A percentile compares a stretch with the other conserved stretches of the same genome.
Conservation (phyloP, 1,140 invertebrate genomes). For the Eupeodes corollae region DNA sequence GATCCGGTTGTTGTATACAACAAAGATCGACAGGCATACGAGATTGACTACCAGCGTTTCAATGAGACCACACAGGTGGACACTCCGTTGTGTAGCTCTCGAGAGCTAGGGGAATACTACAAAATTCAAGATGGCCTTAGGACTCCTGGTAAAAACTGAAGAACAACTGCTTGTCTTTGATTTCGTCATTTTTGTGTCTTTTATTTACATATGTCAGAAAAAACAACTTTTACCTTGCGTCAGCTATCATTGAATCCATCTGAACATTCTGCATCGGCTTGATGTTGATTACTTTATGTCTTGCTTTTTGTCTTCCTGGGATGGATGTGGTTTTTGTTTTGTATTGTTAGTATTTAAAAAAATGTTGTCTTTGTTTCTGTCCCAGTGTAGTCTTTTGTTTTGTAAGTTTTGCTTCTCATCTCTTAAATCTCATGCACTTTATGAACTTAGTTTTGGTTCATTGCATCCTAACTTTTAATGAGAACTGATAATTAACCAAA, state of each 20-base stretch:
- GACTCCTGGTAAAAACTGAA: conserved; percentile 40
- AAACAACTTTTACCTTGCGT: conserved; percentile 34
- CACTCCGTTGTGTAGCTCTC: conserved; percentile 82
- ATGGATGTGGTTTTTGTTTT: too few relatives aligned
- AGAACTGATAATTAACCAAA: too few relatives aligned
- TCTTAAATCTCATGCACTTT: too few relatives aligned
- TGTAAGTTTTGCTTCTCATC: too few relatives aligned
- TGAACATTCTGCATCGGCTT: conserved; percentile 12
- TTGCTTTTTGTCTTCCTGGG: too few relatives aligned
- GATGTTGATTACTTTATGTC: too few relatives aligned
- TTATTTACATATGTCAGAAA: conserved; percentile 21
- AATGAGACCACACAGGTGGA: conserved; percentile 84
- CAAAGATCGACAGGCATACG: conserved; percentile 82
- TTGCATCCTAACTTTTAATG: too few relatives aligned
- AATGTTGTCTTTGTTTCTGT: too few relatives aligned
- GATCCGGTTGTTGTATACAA: conserved; percentile 81
- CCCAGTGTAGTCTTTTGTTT: too few relatives aligned
- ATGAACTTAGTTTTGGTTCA: too few relatives aligned
- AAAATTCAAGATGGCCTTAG: conserved; percentile 52
- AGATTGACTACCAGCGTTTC: conserved; percentile 90
- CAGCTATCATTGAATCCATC: conserved; percentile 32
- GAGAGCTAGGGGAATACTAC: conserved; percentile 64
- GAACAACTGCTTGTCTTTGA: neutral
- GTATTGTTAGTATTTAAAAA: too few relatives aligned
- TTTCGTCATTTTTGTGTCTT: conserved; percentile 2